A percentile compares a stretch with the other conserved stretches of the same genome.
These are phyloP conservation scores for Acanthaster planci DNA, from an alignment of 35 echinoderm and acorn worm species.

Conservation along the genomic window DNA sequence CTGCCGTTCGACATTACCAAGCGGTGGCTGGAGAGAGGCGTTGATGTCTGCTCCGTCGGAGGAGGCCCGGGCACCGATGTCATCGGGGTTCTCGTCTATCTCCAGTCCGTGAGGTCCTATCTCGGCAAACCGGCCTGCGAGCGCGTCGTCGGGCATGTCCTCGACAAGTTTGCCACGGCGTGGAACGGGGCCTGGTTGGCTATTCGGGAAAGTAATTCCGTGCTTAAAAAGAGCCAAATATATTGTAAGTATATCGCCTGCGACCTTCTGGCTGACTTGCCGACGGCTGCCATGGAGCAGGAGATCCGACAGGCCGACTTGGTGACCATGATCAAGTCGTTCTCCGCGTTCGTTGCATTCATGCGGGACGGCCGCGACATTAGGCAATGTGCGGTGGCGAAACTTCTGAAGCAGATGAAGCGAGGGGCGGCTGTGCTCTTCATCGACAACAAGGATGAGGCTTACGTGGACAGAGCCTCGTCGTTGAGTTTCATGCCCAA, in stretches of 20 bases:
- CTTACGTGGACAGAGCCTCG: background rate
- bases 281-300: background rate
- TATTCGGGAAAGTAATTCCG: background rate
- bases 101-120: background rate
- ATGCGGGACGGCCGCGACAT: background rate
- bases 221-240: background rate
- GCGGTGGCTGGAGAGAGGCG: background rate
- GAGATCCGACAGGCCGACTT: slow-evolving; percentile 10
- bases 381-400: background rate
- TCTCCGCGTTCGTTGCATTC: background rate
- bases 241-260: background rate
- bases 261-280: background rate
- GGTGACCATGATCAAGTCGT: slow-evolving; percentile 5
- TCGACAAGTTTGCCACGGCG: background rate
- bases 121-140: background rate
- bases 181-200: background rate
- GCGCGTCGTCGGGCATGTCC: background rate
- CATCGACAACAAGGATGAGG: slow-evolving; percentile 7
- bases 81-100: slow-evolving; percentile 6
- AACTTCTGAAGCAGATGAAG: slow-evolving; percentile 15
- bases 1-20: background rate
- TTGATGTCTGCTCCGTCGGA: background rate
- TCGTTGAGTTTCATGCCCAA: background rate
- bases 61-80: slow-evolving; percentile 7
- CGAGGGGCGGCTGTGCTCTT: background rate